phyloP scores from a whole-genome alignment of 2,888 invertebrate species.

The Caenorhabditis zanzibari region DNA sequence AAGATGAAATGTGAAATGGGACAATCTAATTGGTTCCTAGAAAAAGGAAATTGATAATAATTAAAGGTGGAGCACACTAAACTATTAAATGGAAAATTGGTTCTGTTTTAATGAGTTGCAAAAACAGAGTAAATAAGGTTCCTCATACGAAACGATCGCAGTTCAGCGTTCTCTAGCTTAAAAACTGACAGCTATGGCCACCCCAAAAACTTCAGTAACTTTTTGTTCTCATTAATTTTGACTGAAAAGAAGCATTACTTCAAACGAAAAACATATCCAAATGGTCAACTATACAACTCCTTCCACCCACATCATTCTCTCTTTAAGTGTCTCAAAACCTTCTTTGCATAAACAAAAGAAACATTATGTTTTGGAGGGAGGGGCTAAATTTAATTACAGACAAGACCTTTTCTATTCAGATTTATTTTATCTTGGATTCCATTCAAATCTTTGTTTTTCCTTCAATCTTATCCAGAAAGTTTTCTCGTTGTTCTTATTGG shows the following conservation, averaged over 20 bases:
- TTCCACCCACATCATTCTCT: conserved; percentile 28
- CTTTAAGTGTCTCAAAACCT: conserved; percentile 20
- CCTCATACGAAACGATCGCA: too few relatives aligned
- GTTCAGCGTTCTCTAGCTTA: too few relatives aligned
- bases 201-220: neutral
- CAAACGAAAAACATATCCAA: conserved; percentile 1
- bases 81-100: too few relatives aligned
- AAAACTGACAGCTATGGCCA: too few relatives aligned
- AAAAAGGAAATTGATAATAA: too few relatives aligned
- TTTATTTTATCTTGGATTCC: conserved; percentile 2
- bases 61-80: too few relatives aligned
- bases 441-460: conserved; percentile 13
- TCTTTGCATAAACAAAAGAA: conserved; percentile 27
- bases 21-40: too few relatives aligned
- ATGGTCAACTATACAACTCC: conserved; percentile 8
- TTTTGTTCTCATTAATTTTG: conserved; percentile 1
- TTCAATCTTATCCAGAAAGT: neutral
- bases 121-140: too few relatives aligned
- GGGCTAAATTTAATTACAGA: conserved; percentile 26
- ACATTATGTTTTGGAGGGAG: neutral
- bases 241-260: neutral
- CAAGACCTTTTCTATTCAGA: conserved; percentile 32
- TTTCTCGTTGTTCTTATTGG: conserved; percentile 4
- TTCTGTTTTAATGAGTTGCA: too few relatives aligned
- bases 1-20: too few relatives aligned